These are phyloP conservation scores for Chloroceryle aenea DNA, from an alignment of 2,113 vertebrate genomes.

Conservation along the genomic window DNA sequence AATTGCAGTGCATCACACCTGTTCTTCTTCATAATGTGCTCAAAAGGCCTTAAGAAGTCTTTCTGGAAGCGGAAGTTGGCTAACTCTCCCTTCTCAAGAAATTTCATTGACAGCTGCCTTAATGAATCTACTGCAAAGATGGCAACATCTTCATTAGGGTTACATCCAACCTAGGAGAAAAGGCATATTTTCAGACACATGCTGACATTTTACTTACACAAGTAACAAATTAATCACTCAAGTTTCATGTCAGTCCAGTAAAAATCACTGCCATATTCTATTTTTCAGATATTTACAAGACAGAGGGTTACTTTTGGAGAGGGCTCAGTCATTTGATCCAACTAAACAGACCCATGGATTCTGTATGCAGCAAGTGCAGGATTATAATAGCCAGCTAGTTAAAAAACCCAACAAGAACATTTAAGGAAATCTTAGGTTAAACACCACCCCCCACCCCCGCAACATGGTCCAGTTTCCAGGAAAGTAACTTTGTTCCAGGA, in stretches of 20 bases:
- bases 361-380: not conserved
- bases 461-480: not conserved
- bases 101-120: conserved; percentile 98
- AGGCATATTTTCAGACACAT: not conserved
- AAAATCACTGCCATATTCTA: not conserved
- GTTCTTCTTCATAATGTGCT: conserved; percentile 99
- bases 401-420: not conserved
- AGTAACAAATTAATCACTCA: not conserved
- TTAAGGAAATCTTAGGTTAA: not conserved
- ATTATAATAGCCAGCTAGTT: not conserved
- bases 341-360: not conserved
- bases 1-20: conserved; percentile 75
- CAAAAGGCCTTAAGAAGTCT: conserved; percentile 96
- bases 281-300: not conserved
- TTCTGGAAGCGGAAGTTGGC: conserved; percentile 99
- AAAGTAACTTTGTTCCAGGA: not conserved
- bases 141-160: conserved; percentile 97
- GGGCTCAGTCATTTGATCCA: not conserved
- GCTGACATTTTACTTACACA: accelerated
- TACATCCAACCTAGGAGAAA: conserved; percentile 90
- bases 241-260: not conserved
- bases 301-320: not conserved
- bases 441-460: no score
- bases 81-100: conserved; percentile 96
- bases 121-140: conserved; percentile 97